Evolutionary conservation across 2,888 invertebrate species (phyloP), one percentile per base, ranked within the genome.

Genomic region (Acrocyrtus sp.): DNA sequence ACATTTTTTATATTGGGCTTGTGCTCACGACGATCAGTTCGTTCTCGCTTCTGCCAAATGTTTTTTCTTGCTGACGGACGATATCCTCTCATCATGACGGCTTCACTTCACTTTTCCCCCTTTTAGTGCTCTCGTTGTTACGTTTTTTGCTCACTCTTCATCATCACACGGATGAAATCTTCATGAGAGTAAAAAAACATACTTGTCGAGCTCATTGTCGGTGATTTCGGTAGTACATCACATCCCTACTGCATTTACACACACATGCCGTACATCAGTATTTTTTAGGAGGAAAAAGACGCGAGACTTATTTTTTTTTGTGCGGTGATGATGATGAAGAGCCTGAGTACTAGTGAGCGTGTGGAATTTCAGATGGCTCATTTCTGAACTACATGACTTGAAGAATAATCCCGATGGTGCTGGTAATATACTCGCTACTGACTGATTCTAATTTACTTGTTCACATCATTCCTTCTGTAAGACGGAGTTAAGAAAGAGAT

Each of bases 311-410:
- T n/a, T n/a, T n/a, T n/a, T n/a, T n/a, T 12, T 41, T 56, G 58
- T 58, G 58, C 12, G 39, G 24, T 57, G 58, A 45, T n/a, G n/a
- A n/a, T 43, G 47, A 54, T 54, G 53, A 60, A 68, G 43, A 54
- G 61, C 34, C 39, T 26, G 51, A 48, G 60, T 15, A 61, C 66
- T 60, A 77, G 78, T 74, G 74, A 77, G 70, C 74, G 75, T 72
- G 60, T 74, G 75, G 78, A 79, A 79, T 79, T 78, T 69, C 67
- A 72, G 76, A 75, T 65, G 75, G 75, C 73, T 76, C 75, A 73
- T 75, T 75, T 68, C 57, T 29, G 34, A 54, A 58, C 67, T 58
- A 74, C 61, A 66, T 68, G 60, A 60, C 68, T 60, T 53, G 61
- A 53, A 67, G 50, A 34, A 48, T 48, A 66, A 68, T 63, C 63